Evolutionary conservation across 2,797 vertebrate genomes (phyloP), one percentile per base, ranked within the genome.

Genomic region (Helostoma temminkii): DNA sequence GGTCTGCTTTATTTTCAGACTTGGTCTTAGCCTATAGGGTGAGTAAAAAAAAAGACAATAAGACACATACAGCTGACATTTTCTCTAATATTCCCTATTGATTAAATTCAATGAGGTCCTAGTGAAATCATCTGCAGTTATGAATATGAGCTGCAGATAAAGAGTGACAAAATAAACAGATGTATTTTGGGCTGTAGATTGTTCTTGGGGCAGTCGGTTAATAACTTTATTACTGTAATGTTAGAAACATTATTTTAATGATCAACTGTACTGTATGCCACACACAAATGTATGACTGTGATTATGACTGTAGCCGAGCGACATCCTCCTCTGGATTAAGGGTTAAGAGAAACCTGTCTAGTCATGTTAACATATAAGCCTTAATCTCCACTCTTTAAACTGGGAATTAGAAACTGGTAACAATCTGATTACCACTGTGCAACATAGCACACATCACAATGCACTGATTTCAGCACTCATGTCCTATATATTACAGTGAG

Each of bases 361-460:
- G 82, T 85, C 77, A 86, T 81, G 71, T 43, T 66, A 84, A 82
- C 73, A 72, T 59, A 30, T 67, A 76, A 72, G 1, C 64, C 34
- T 37, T 86, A 88, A 86, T 86, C 78, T 72, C 50, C 41, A 41
- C 49, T 60, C 60, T 76, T 63, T 48, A 70, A 66, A 84, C 79
- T 64, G 83, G 56, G 83, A 80, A 84, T 87, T 87, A 82, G 53
- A 77, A 78, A 53, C 52, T 49, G 57, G 42, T 55, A 54, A 84
- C 81, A 77, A 82, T 85, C 87, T 72, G 83, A 88, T 90, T 88
- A 85, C 12, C 59, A 48, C 62, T 39, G 46, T 19, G 48, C 56
- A 25, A 66, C 60, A 71, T 50, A 28, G 62, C 60, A 74, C 59
- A 48, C 49, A 57, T 34, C 28, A 60, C 25, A 28, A 25, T 69